Evolutionary conservation across 2,888 invertebrate species (phyloP).

Genomic region (Xestia xanthographa): DNA sequence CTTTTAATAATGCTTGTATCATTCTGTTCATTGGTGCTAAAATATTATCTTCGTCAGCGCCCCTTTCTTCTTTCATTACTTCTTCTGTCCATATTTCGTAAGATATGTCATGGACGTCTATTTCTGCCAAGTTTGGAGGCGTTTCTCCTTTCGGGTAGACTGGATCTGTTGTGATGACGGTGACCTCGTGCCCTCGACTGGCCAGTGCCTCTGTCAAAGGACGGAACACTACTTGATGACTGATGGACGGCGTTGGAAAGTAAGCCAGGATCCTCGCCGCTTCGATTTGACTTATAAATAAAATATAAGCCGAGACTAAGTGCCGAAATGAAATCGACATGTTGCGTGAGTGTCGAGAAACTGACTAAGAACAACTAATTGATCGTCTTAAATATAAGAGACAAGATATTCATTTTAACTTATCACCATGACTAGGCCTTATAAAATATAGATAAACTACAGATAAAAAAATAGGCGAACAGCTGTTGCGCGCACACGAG

Average conservation of each 20-base stretch:
- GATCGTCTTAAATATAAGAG: background rate
- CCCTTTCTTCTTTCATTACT: conserved; percentile 21
- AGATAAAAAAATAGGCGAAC: too few relatives aligned
- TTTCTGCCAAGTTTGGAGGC: conserved; percentile 79
- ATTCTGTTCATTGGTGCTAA: conserved; percentile 21
- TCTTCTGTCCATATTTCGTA: conserved; percentile 62
- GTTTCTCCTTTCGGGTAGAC: conserved; percentile 68
- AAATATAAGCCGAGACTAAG: background rate
- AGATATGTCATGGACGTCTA: conserved; percentile 76
- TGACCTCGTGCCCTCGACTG: conserved; percentile 83
- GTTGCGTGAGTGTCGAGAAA: background rate
- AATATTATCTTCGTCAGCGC: conserved; percentile 25
- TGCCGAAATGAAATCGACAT: conserved; percentile 6
- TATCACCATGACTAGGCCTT: background rate
- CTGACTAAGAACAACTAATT: background rate
- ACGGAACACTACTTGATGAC: conserved; percentile 84
- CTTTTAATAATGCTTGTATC: background rate
- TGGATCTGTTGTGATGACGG: conserved; percentile 82
- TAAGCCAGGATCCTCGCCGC: conserved; percentile 69
- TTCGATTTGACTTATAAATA: conserved; percentile 32
- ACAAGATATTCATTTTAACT: background rate
- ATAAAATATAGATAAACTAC: background rate
- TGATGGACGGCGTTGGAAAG: conserved; percentile 81
- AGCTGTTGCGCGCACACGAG: too few relatives aligned
- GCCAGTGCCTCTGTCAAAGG: conserved; percentile 80